Base-by-base conservation (phyloP, 1,140 invertebrate species). In the Harlomillsia oculata region DNA sequence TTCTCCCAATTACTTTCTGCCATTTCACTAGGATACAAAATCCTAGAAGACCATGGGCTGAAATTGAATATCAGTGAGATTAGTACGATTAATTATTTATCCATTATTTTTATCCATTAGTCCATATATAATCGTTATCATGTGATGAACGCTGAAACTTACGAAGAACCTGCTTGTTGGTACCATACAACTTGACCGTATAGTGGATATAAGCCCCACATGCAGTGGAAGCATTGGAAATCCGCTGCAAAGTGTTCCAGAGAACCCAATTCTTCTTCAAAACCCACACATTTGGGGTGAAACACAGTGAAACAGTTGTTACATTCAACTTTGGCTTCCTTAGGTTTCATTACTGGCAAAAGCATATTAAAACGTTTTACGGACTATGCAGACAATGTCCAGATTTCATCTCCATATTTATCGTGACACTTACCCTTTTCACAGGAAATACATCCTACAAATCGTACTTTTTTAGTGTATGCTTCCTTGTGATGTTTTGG, bases 161-260 rank as follows among this genome's bases (percentile, higher is more conserved):
- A 63, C 62, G 16, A 30, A 20, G 40, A 60, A 13, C 36, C 41
- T 0, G 57, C 48, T 44, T 64, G 62, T 16, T 58, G 58, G 30
- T 29, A 64, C 62, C 62, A 64, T 13, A 64, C 55, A 0, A 57
- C 51, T 41, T 60, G 55, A 2, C 62, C 62, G 16, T 57, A 57
- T 8, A 60, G 23, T 9, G 62, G 62, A 52, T 37, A 64, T 16
- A 57, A 16, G 9, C 62, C 62, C 58, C 58, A 64, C 14, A 23
- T 34, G 21, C 62, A 64, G 8, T 16, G 20, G 1, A 28, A 34
- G 40, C 62, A 64, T 26, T 60, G 54, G 32, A 59, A 64, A 14
- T 36, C 30, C 8, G 5, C 14, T 3, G 20, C 41, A 37, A 53
- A 60, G 3, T 40, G 23, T 21, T 53, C 21, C 9, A 63, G n/a